Percentiles rank a stretch among this genome's conserved stretches.
These are phyloP conservation scores for Micronycteris hirsuta DNA, from an alignment of 2,113 vertebrate species.

Conservation along the genomic window DNA sequence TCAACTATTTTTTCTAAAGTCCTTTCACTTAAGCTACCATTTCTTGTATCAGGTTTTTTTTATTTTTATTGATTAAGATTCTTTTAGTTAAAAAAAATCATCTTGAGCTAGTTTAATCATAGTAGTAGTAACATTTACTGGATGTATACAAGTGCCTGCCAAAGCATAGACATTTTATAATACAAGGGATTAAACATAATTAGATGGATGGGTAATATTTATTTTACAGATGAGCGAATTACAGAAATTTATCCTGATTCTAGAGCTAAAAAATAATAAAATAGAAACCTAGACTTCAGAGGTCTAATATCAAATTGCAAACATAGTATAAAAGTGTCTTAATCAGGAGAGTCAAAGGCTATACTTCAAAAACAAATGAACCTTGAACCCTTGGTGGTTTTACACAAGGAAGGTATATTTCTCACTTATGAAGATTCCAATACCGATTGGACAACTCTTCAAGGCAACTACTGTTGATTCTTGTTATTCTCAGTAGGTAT, in stretches of 20 bases:
- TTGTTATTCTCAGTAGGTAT: not conserved
- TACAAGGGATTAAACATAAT: not conserved
- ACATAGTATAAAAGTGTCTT: not conserved
- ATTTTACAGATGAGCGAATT: not conserved
- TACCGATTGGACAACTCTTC: not conserved
- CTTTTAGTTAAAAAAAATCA: not conserved
- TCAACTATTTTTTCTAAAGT: not conserved
- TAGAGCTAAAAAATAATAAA: not conserved
- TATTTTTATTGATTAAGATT: not conserved
- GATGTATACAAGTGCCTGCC: not conserved
- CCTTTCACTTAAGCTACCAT: not conserved
- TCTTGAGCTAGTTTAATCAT: not conserved
- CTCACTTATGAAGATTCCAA: not conserved
- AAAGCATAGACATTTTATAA: not conserved
- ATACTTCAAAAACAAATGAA: not conserved
- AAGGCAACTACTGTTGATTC: not conserved
- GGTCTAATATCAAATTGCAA: not conserved
- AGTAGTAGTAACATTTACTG: not conserved
- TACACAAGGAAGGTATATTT: not conserved
- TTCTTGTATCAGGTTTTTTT: not conserved
- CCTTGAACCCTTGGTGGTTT: not conserved
- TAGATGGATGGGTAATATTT: not conserved
- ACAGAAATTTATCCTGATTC: not conserved
- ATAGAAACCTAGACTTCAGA: not conserved
- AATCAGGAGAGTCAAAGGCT: not conserved